Evolutionary conservation across 2,888 invertebrate genomes (phyloP).

Genomic region (Agriopis aurantiaria): DNA sequence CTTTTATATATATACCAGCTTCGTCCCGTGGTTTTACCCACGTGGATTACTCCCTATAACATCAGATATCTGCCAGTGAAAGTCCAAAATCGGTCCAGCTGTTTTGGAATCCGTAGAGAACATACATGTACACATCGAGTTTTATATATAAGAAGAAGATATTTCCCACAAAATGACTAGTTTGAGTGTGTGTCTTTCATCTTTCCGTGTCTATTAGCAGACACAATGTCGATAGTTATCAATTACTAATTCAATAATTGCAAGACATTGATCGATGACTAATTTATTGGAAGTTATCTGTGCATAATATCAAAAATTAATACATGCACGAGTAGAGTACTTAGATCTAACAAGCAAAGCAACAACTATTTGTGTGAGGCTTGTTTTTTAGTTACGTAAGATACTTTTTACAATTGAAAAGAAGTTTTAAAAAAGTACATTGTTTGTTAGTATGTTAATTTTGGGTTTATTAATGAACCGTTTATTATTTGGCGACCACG

Average conservation of each 20-base stretch:
- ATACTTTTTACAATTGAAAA: background rate
- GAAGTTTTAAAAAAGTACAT: no score
- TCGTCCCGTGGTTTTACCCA: no score
- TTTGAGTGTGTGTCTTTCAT: background rate
- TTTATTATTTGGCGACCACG: background rate
- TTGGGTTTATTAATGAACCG: no score
- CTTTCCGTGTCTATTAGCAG: slow-evolving; percentile 17
- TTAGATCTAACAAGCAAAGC: slow-evolving; percentile 6
- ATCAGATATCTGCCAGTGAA: no score
- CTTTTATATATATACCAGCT: no score
- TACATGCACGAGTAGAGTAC: slow-evolving; percentile 19
- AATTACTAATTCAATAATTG: slow-evolving; percentile 25
- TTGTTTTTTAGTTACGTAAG: background rate
- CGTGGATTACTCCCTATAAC: no score
- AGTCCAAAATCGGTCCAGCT: no score
- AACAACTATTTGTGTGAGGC: background rate
- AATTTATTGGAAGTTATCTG: slow-evolving; percentile 24
- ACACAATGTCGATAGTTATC: slow-evolving; percentile 26
- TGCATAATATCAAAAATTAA: slow-evolving; percentile 17
- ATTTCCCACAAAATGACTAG: no score
- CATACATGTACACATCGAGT: no score
- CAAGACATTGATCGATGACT: slow-evolving; percentile 37
- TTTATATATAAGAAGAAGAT: no score
- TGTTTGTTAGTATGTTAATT: no score
- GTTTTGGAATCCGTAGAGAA: no score